These are phyloP conservation scores for Mycalesis mineus DNA, from an alignment of 2,888 invertebrate species.

Conservation along the genomic window DNA sequence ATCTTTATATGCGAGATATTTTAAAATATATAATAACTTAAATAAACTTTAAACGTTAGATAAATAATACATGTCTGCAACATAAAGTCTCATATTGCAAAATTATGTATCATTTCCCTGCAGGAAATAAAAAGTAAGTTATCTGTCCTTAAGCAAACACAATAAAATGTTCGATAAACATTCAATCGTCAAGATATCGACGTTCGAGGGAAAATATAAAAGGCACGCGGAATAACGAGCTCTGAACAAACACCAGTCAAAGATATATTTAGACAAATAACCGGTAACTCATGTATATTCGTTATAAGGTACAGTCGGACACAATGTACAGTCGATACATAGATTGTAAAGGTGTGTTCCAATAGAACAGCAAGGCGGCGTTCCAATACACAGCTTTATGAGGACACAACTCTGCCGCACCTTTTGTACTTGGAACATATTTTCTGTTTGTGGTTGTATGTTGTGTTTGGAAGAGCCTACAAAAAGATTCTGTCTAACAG, in stretches of 20 bases:
- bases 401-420: no score
- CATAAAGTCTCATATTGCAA: not conserved
- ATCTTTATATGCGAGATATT: no score
- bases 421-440: no score
- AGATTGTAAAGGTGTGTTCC: not conserved
- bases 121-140: slow-evolving; percentile 25
- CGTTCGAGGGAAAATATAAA: slow-evolving; percentile 49
- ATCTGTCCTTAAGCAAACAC: slow-evolving; percentile 36
- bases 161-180: slow-evolving; percentile 31
- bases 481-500: no score
- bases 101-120: slow-evolving; percentile 11
- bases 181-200: slow-evolving; percentile 37
- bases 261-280: slow-evolving; percentile 41
- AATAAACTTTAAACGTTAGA: not conserved
- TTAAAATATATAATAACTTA: not conserved
- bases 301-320: not conserved
- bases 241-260: slow-evolving; percentile 48
- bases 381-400: no score
- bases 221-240: slow-evolving; percentile 63
- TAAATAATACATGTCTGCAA: not conserved
- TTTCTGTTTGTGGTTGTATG: no score
- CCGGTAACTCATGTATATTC: slow-evolving; percentile 6
- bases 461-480: no score
- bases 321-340: not conserved
- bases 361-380: not conserved